phyloP scores from a whole-genome alignment of 2,797 vertebrate genomes.

The Melanotaenia trifasciata region DNA sequence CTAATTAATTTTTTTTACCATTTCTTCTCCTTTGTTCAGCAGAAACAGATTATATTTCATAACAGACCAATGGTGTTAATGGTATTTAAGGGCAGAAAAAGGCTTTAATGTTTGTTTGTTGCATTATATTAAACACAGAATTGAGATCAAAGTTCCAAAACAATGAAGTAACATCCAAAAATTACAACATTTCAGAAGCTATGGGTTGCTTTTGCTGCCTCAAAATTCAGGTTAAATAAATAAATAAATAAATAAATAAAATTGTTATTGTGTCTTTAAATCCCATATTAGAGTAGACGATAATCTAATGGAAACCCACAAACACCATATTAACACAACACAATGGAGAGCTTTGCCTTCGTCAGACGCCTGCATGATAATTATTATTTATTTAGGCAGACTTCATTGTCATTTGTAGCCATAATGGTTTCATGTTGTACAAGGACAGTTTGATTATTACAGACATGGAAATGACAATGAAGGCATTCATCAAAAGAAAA shows the following conservation, averaged over 20 bases:
- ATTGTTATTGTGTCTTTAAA: not conserved
- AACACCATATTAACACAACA: constrained; percentile 3
- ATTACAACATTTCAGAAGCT: constrained; percentile 8
- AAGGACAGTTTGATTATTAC: not conserved
- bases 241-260: not conserved
- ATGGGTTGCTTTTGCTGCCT: not conserved
- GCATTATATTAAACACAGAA: constrained; percentile 8
- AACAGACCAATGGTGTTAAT: not conserved
- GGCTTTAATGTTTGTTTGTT: constrained; percentile 24
- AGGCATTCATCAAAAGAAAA: not conserved
- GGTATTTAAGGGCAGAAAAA: constrained; percentile 26
- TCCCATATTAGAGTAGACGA: not conserved
- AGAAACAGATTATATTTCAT: too few species aligned
- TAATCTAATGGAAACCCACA: constrained; percentile 11
- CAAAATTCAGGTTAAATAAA: not conserved
- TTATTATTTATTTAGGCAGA: too few species aligned
- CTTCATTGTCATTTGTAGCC: not conserved
- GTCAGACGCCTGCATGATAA: constrained; percentile 4
- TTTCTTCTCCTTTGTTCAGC: too few species aligned
- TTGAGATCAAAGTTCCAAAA: constrained; percentile 10
- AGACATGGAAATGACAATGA: not conserved
- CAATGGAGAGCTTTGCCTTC: not conserved
- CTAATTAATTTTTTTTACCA: too few species aligned
- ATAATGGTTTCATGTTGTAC: constrained; percentile 2
- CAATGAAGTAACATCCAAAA: not conserved